These are phyloP conservation scores for Zeus faber DNA, from an alignment of 2,113 vertebrate species.

Conservation along the genomic window DNA sequence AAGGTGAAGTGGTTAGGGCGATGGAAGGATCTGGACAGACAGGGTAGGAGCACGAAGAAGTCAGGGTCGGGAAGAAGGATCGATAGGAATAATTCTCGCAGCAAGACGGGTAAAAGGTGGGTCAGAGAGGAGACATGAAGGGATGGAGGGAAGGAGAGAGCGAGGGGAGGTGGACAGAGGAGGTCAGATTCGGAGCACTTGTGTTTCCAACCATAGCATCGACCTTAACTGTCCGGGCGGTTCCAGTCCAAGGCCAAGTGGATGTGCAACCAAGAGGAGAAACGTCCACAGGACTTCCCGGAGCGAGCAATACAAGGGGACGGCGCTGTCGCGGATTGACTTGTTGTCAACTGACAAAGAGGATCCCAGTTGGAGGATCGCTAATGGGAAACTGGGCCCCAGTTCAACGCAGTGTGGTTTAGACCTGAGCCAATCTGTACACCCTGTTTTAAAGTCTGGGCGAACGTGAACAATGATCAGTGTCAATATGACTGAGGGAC, in stretches of 20 bases:
- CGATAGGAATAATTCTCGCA: no score
- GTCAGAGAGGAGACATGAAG: background rate
- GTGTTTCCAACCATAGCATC: slow-evolving; percentile 26
- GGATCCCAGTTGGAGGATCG: slow-evolving; percentile 30
- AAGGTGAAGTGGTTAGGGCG: background rate
- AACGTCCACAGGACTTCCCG: no score
- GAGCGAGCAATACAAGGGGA: no score
- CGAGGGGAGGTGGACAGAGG: no score
- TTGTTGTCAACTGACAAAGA: slow-evolving; percentile 39
- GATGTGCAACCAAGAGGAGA: background rate
- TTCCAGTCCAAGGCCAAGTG: slow-evolving; percentile 18
- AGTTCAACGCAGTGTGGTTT: slow-evolving; percentile 51
- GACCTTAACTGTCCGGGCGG: slow-evolving; percentile 10
- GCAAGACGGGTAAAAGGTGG: background rate
- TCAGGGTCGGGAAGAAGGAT: background rate
- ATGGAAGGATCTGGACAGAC: background rate
- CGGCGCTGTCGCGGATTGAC: no score
- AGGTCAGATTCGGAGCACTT: slow-evolving; percentile 1
- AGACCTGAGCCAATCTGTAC: slow-evolving; percentile 26
- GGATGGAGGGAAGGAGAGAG: background rate
- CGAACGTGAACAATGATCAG: slow-evolving; percentile 56
- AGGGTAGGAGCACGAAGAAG: background rate
- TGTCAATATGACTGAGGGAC: slow-evolving; percentile 59
- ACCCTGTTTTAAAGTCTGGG: slow-evolving; percentile 52
- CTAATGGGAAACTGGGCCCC: slow-evolving; percentile 39